Conservation (phyloP, 2,888 invertebrate species). For the Volucella inflata region DNA sequence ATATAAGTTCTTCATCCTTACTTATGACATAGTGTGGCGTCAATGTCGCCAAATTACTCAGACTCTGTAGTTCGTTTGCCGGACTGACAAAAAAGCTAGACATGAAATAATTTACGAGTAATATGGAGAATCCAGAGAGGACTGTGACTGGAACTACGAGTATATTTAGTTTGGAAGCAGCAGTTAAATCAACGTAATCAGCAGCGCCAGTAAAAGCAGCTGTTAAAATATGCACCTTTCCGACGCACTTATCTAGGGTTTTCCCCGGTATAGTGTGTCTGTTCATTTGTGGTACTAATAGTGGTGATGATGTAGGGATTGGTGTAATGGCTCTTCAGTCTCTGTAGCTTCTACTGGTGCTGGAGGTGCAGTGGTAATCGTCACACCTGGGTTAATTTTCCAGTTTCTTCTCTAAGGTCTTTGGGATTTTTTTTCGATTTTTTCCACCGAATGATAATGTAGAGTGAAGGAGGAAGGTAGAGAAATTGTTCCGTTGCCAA, state of each 20-base stretch:
- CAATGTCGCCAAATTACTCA: too few species aligned
- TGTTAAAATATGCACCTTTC: slow-evolving; percentile 55
- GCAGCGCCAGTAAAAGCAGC: slow-evolving; percentile 28
- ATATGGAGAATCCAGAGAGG: too few species aligned
- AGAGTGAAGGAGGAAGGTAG: not conserved
- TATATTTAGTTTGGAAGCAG: too few species aligned
- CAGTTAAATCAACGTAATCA: not conserved
- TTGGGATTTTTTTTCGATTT: not conserved
- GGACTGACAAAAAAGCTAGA: too few species aligned
- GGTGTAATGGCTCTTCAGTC: not conserved
- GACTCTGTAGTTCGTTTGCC: too few species aligned
- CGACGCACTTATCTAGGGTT: slow-evolving; percentile 45
- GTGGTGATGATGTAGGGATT: not conserved
- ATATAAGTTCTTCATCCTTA: too few species aligned
- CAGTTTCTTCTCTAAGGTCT: not conserved
- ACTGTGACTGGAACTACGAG: too few species aligned
- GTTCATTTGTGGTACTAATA: slow-evolving; percentile 2
- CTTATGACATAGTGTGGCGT: too few species aligned
- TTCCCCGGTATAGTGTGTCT: not conserved
- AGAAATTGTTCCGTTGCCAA: not conserved
- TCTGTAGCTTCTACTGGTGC: not conserved
- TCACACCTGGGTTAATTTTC: slow-evolving; percentile 19
- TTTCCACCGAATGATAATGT: not conserved
- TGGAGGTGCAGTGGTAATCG: slow-evolving; percentile 5
- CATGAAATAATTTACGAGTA: too few species aligned